Base-by-base conservation (phyloP, 2,797 vertebrate species). In the Eulemur rubriventer region DNA sequence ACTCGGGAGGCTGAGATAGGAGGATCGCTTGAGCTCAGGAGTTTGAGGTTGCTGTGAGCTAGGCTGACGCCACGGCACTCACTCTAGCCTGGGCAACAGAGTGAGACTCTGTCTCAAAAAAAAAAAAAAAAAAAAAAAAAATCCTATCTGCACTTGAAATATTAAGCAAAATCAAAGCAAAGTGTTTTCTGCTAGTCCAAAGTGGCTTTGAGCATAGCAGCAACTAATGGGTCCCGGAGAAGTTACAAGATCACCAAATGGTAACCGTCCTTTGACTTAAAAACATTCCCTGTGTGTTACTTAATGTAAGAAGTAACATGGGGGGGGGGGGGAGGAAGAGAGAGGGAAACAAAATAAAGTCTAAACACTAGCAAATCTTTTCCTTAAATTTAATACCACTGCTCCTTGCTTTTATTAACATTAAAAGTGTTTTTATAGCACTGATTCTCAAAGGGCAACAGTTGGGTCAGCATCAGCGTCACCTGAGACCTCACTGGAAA, bases 111-210 rank as follows among this genome's bases (percentile, higher is more conserved):
- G n/a, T n/a, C n/a, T n/a, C n/a, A n/a, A n/a, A n/a, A n/a, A n/a
- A n/a, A n/a, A n/a, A n/a, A n/a, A n/a, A n/a, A n/a, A n/a, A n/a
- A n/a, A n/a, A n/a, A n/a, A n/a, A n/a, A 76, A 97, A 97, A 97
- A 91, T 50, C 80, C 38, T 93, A 97, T 97, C 95, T 90, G 96
- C 90, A 85, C 94, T 93, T 91, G 90, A 97, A 97, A 97, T 97
- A 97, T 72, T 86, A 33, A 78, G 55, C 52, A 98, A 98, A 98
- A 98, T 92, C 98, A 96, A 89, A 89, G 73, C 52, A 88, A 93
- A 86, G 81, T 87, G 84, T 94, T 73, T 84, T 91, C 76, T 95
- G 46, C 57, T 94, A 89, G 75, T 82, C 84, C 85, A 83, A 93
- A 94, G 89, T 57, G n/a, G 69, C 80, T 97, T 94, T 95, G 82